Base-by-base conservation (phyloP, 2,113 vertebrate genomes). In the Trematocara zebra region DNA sequence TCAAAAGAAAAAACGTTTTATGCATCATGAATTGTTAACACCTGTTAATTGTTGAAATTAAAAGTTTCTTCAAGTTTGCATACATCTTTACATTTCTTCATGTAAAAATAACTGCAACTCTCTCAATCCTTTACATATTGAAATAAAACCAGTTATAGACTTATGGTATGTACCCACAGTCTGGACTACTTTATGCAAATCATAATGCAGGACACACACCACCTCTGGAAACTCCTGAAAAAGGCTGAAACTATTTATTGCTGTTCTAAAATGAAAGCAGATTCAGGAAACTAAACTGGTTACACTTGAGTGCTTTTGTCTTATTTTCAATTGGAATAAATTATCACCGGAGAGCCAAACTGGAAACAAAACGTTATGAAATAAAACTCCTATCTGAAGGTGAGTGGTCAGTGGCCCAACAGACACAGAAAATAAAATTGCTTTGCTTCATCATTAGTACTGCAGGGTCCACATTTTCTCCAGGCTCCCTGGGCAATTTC, bases 401-500 rank as follows among this genome's bases (percentile, higher is more conserved):
- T 5, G 23, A 40, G n/a, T 23, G 69, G 52, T 74, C 78, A 83
- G 74, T 5, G 35, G 69, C 51, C 26, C 52, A 72, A 49, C 51
- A 37, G n/a, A 20, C 33, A 40, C 52, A 0, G 4, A 11, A 40
- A 28, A 2, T 26, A 76, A 2, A 52, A 89, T 59, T 82, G 78
- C 59, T 86, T 67, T n/a, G 12, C 53, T 47, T 0, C 44, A 11
- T 84, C 52, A 40, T 86, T 89, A 89, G 91, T 15, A 44, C 31
- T 31, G 67, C 88, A 47, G 20, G 83, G 79, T 33, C 72, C 47
- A 49, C 69, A 76, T 89, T 81, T 69, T 1, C 74, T 11, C 6
- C 61, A 26, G 53, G 54, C 59, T 83, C 90, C 72, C 85, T 11
- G 59, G 78, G 91, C 61, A 85, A 44, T 80, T 86, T 85, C 69